These are phyloP conservation scores for Cristatella mucedo DNA, from an alignment of 2,888 invertebrate genomes.

Conservation along the genomic window DNA sequence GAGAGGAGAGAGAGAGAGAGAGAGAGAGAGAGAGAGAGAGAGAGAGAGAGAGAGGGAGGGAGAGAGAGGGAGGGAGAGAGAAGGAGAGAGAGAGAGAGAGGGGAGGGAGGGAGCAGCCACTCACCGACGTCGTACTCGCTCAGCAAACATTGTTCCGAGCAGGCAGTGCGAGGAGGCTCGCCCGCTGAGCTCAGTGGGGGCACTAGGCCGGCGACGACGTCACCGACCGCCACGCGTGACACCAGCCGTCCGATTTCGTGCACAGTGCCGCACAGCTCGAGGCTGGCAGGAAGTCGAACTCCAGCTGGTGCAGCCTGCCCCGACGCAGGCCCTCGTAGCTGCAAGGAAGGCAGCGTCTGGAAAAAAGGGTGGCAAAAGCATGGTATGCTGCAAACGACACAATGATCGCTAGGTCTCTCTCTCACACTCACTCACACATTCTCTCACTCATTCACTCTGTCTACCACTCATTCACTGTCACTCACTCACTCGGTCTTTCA, in stretches of 20 bases:
- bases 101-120: not conserved
- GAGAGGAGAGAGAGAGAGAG: slow-evolving; percentile 12
- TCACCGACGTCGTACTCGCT: no score
- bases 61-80: slow-evolving; percentile 7
- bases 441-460: not conserved
- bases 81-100: slow-evolving; percentile 4
- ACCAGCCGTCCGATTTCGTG: slow-evolving; percentile 21
- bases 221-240: slow-evolving; percentile 17
- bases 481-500: not conserved
- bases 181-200: no score
- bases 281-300: slow-evolving; percentile 1
- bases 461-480: not conserved
- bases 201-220: slow-evolving; percentile 13
- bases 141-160: no score
- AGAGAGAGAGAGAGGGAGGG: slow-evolving; percentile 5
- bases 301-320: not conserved
- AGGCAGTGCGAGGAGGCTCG: no score
- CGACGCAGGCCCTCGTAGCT: not conserved
- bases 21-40: slow-evolving; percentile 11
- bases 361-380: no score
- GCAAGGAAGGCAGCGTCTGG: no score
- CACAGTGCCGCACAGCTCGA: slow-evolving; percentile 21
- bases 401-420: not conserved
- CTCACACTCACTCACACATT: not conserved
- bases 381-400: not conserved